phyloP scores from a whole-genome alignment of 2,113 vertebrate genomes.

The Poicephalus meyeri region DNA sequence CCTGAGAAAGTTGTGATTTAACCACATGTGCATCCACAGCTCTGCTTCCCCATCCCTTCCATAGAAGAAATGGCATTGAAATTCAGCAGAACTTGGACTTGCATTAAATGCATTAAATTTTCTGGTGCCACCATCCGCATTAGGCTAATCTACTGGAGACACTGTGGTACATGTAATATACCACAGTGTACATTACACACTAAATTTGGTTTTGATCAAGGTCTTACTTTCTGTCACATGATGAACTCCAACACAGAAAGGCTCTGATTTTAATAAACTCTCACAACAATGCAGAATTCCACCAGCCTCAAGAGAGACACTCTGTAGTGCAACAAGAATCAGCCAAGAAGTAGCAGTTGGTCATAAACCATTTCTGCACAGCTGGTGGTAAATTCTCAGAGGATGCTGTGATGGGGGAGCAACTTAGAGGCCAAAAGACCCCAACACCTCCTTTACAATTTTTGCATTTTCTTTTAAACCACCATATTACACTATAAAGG shows the following conservation, averaged over 20 bases:
- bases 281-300: fast-evolving
- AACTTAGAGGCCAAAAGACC: fast-evolving
- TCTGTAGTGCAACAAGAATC: background rate
- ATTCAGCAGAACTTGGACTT: background rate
- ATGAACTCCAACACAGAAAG: background rate
- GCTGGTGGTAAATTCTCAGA: background rate
- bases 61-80: background rate
- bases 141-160: background rate
- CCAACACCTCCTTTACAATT: background rate
- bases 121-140: fast-evolving
- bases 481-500: background rate
- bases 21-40: background rate
- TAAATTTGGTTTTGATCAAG: background rate
- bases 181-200: background rate
- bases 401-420: background rate
- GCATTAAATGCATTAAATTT: background rate
- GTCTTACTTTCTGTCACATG: background rate
- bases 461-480: background rate
- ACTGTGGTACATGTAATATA: background rate
- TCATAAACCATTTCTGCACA: background rate
- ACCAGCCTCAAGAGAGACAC: background rate
- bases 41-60: background rate
- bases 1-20: background rate
- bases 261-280: background rate
- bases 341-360: background rate